These are phyloP conservation scores for Hippocampus comes DNA, from an alignment of 2,113 vertebrate genomes.

Conservation along the genomic window DNA sequence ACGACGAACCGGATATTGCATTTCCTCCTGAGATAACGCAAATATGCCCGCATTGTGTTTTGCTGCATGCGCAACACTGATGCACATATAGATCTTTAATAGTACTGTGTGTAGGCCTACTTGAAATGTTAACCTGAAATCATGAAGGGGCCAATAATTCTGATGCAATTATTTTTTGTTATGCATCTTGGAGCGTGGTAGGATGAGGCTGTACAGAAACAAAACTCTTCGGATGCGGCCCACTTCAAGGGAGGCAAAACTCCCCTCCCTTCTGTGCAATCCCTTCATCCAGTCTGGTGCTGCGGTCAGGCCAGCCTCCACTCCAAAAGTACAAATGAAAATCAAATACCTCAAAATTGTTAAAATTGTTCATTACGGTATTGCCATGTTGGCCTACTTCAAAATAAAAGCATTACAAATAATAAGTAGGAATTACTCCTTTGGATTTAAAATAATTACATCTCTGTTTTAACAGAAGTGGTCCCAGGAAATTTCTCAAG, in stretches of 20 bases:
- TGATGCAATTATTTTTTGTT: not conserved
- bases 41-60: not conserved
- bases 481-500: too few species aligned
- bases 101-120: not conserved
- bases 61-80: not conserved
- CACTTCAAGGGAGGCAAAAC: conserved; percentile 38
- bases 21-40: conserved; percentile 34
- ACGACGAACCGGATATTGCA: conserved; percentile 57
- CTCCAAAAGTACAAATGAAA: too few species aligned
- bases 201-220: conserved; percentile 2
- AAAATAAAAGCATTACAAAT: too few species aligned
- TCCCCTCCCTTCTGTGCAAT: conserved; percentile 38
- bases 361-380: too few species aligned
- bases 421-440: too few species aligned
- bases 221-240: not conserved
- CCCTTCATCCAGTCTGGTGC: conserved; percentile 5
- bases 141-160: not conserved
- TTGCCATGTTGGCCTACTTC: too few species aligned
- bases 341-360: too few species aligned
- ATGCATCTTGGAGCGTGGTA: not conserved
- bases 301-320: too few species aligned
- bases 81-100: conserved; percentile 1
- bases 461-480: too few species aligned
- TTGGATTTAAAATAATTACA: too few species aligned
- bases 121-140: not conserved